phyloP scores from a whole-genome alignment of 2,888 invertebrate genomes.

The Parapristionchus giblindavisi region DNA sequence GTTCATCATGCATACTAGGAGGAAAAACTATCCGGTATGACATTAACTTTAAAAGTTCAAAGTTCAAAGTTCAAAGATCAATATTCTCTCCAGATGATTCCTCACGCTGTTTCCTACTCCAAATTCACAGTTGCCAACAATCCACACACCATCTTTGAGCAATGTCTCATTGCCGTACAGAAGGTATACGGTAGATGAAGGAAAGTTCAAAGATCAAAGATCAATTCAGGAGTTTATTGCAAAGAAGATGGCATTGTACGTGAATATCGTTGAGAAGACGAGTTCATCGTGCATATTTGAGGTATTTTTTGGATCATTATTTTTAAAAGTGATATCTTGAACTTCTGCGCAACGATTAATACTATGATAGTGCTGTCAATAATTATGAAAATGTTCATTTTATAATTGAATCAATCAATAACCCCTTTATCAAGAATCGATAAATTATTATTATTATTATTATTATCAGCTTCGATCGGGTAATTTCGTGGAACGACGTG shows the following conservation, averaged over 20 bases:
- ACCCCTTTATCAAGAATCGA: neutral
- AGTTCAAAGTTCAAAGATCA: no score
- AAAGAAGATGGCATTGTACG: neutral
- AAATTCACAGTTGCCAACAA: constrained; percentile 11
- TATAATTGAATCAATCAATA: no score
- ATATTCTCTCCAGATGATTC: constrained; percentile 23
- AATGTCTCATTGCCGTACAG: neutral
- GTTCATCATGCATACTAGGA: neutral
- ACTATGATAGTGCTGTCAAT: no score
- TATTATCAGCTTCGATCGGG: constrained; percentile 9
- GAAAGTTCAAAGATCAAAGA: neutral
- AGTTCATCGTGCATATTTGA: constrained; percentile 20
- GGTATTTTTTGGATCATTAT: neutral
- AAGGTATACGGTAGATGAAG: neutral
- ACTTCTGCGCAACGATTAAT: no score
- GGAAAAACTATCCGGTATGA: neutral
- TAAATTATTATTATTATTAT: neutral
- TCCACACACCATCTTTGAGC: constrained; percentile 21
- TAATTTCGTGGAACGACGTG: neutral
- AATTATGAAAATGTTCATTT: no score
- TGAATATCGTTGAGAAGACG: constrained; percentile 13
- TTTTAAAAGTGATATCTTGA: no score
- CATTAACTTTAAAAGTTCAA: neutral
- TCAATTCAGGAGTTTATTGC: neutral
- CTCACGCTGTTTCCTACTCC: constrained; percentile 25